Percentiles rank a stretch among this genome's conserved stretches.
These are phyloP conservation scores for Platalea minor DNA, from an alignment of 2,797 vertebrate genomes.

Conservation along the genomic window DNA sequence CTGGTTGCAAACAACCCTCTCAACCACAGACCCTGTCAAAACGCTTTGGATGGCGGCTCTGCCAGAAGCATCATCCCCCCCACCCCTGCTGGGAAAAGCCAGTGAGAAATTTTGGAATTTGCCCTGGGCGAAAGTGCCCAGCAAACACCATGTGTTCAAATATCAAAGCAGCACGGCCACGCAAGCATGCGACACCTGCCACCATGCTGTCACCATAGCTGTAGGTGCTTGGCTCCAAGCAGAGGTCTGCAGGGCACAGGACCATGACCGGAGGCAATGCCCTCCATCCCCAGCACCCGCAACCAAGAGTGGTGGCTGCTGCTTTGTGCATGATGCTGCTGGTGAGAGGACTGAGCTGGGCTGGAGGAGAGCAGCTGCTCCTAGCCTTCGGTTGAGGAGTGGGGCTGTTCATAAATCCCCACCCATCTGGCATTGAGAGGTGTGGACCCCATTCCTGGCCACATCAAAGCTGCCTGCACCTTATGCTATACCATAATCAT, in stretches of 20 bases:
- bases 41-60: background rate
- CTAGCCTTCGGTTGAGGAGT: background rate
- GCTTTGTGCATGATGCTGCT: background rate
- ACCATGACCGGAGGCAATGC: accelerated
- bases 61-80: background rate
- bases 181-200: accelerated
- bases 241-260: accelerated
- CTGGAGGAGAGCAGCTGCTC: background rate
- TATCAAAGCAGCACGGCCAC: background rate
- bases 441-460: background rate
- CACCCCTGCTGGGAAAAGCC: background rate
- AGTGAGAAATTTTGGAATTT: background rate
- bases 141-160: background rate
- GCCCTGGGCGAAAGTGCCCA: too few relatives aligned
- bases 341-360: background rate
- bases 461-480: background rate
- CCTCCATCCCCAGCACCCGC: background rate
- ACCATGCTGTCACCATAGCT: accelerated
- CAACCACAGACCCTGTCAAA: accelerated
- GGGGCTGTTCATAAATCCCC: background rate
- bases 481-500: background rate
- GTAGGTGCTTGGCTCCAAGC: background rate
- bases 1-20: background rate
- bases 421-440: background rate
- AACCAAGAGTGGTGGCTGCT: background rate